Evolutionary conservation across 2,888 invertebrate species (phyloP), one percentile per base, ranked within the genome.

Genomic region (Ectemnius continuus): DNA sequence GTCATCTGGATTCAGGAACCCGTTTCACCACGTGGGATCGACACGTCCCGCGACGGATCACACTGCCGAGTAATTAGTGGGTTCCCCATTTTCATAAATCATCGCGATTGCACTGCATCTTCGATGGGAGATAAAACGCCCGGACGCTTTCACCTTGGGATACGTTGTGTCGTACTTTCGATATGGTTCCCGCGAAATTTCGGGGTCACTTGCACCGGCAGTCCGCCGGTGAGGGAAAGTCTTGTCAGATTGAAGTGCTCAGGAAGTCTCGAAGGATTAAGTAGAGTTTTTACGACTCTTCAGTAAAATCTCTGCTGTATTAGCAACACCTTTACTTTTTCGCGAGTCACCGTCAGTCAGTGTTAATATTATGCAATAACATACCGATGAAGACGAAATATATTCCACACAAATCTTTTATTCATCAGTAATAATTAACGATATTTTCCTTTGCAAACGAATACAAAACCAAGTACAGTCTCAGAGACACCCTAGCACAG

Each of bases 11-110:
- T 48, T 52, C 52, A 16, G 66, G 56, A 77, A 67, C 67, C 72
- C 76, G 64, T 46, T 46, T 36, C 46, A 47, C 59, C 64, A 14
- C 58, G 59, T 48, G 16, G 28, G 63, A 60, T 61, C 23, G 64
- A 70, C 36, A 67, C 68, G 68, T 63, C 56, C 58, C 28, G 67
- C 73, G 64, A 64, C 67, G 62, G 73, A 75, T 83, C 73, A 75
- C 73, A 78, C 61, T 68, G 58, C 23, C 72, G 64, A 67, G 78
- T 75, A 83, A 81, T 83, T 83, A 81, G 70, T 59, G 57, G 61
- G 68, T 72, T 59, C 62, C 28, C 56, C 59, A 67, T 83, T 81
- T 81, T 58, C 83, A 81, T 81, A 81, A 81, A 81, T 81, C 81
- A 81, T 81, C 65, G 11, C 11, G 36, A 36, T 36, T 36, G 36